Percentiles rank a stretch among this genome's conserved stretches.
Evolutionary conservation across 2,888 invertebrate genomes (phyloP).

Genomic region (Dynastes tityus): DNA sequence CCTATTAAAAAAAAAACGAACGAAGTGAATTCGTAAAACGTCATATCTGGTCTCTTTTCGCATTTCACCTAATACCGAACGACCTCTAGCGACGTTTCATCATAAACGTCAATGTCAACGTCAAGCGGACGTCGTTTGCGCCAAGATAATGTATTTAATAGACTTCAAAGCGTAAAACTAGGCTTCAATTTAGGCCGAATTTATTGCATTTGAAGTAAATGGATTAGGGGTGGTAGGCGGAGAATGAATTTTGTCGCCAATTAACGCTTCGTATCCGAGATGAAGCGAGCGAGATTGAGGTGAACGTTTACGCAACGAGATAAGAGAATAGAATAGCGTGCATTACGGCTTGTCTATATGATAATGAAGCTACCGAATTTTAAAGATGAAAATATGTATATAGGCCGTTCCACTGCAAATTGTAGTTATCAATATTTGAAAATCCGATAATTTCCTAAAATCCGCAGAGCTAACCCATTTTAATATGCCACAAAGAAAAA

Average conservation of each 20-base stretch:
- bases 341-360: conserved; percentile 19
- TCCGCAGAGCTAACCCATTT: too few relatives aligned
- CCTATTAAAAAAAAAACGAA: not conserved
- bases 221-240: conserved; percentile 21
- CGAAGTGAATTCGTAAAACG: not conserved
- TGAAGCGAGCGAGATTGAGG: not conserved
- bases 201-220: conserved; percentile 43
- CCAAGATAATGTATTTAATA: conserved; percentile 44
- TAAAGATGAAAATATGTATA: not conserved
- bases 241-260: conserved; percentile 24
- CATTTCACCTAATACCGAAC: not conserved
- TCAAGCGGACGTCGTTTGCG: conserved; percentile 15
- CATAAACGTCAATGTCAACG: conserved; percentile 11
- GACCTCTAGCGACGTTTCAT: conserved; percentile 5
- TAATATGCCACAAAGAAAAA: too few relatives aligned
- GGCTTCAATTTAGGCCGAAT: conserved; percentile 40
- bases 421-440: too few relatives aligned
- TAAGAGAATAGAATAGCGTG: not conserved
- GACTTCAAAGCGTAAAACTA: conserved; percentile 44
- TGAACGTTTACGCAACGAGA: not conserved
- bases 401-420: too few relatives aligned
- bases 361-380: conserved; percentile 14
- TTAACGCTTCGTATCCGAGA: conserved; percentile 10
- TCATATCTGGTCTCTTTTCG: not conserved
- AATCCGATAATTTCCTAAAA: too few relatives aligned